Conservation (phyloP, 2,113 vertebrate genomes). For the Zeus faber region DNA sequence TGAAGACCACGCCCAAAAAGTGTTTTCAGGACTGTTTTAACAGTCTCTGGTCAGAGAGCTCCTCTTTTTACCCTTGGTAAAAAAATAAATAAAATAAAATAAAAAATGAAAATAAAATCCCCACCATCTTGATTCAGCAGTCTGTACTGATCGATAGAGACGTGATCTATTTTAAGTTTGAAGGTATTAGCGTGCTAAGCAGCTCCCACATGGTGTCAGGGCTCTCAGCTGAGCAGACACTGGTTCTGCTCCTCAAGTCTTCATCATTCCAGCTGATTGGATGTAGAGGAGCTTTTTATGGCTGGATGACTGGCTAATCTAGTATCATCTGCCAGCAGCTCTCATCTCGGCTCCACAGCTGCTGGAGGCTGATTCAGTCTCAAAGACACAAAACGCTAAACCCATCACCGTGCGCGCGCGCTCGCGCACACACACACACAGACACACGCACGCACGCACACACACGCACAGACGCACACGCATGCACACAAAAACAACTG, state of each 20-base stretch:
- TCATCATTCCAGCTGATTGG: slow-evolving; percentile 51
- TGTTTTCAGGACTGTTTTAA: too few relatives aligned
- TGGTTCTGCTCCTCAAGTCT: slow-evolving; percentile 32
- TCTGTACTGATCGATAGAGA: too few relatives aligned
- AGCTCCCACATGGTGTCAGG: too few relatives aligned
- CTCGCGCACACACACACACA: slow-evolving; percentile 4
- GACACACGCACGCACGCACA: slow-evolving; percentile 3
- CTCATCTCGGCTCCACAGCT: slow-evolving; percentile 25
- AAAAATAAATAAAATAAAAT: too few relatives aligned
- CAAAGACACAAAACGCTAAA: too few relatives aligned
- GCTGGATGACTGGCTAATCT: slow-evolving; percentile 32
- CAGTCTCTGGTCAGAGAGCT: too few relatives aligned
- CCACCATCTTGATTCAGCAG: too few relatives aligned
- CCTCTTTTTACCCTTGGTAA: too few relatives aligned
- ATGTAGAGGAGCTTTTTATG: slow-evolving; percentile 9
- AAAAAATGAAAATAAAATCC: too few relatives aligned
- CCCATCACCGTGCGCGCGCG: neutral
- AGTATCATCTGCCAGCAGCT: slow-evolving; percentile 42
- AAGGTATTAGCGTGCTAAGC: too few relatives aligned
- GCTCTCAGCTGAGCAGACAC: slow-evolving; percentile 4
- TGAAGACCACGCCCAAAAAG: too few relatives aligned
- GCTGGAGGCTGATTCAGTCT: slow-evolving; percentile 27
- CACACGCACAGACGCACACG: neutral
- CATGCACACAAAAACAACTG: neutral
- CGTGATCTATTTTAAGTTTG: too few relatives aligned